Conservation (phyloP, 2,113 vertebrate species). For the Sinocyclocheilus anophthalmus region DNA sequence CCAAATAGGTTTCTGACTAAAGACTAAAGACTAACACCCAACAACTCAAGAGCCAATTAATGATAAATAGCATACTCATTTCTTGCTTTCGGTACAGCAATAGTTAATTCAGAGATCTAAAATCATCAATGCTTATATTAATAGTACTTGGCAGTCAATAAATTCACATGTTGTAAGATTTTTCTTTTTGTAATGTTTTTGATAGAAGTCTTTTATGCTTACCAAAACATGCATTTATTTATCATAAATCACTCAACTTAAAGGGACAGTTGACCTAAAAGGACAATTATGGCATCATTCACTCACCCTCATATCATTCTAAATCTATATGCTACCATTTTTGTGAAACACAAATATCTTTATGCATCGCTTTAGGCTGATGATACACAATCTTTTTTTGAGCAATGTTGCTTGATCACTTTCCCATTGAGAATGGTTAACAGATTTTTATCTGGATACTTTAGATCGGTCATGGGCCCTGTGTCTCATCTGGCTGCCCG, state of each 20-base stretch:
- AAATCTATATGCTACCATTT: neutral
- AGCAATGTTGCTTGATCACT: no score
- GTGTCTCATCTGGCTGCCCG: no score
- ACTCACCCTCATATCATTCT: neutral
- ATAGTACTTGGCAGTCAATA: neutral
- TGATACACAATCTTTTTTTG: no score
- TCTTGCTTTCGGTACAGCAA: neutral
- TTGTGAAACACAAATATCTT: neutral
- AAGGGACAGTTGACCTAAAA: neutral
- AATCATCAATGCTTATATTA: neutral
- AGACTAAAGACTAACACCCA: neutral
- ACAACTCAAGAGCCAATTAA: neutral
- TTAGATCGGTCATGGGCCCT: no score
- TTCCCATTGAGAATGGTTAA: no score
- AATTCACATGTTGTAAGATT: neutral
- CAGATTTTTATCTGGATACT: no score
- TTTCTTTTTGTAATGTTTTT: neutral
- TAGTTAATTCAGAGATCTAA: neutral
- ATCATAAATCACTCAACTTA: neutral
- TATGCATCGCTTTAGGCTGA: neutral
- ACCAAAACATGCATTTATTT: neutral
- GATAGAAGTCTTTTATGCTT: neutral
- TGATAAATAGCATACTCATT: neutral
- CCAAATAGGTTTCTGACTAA: constrained; percentile 7
- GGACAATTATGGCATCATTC: neutral